phyloP scores from a whole-genome alignment of 2,797 vertebrate genomes.

The Myripristis jacobus region DNA sequence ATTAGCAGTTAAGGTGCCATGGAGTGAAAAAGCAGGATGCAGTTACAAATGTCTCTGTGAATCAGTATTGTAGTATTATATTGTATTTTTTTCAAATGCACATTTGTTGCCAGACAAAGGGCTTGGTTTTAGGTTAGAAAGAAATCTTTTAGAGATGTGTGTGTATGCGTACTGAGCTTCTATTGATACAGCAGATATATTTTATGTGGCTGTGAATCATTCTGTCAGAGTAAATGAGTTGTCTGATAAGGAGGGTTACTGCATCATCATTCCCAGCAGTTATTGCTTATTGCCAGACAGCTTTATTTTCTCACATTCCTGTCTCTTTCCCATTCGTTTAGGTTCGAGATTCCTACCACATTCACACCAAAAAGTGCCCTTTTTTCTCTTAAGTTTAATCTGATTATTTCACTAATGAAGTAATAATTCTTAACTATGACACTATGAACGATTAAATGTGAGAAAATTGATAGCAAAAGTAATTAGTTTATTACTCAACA shows the following conservation, averaged over 20 bases:
- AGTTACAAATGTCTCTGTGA: too few relatives aligned
- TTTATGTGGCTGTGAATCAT: conserved; percentile 64
- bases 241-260: conserved; percentile 60
- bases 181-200: conserved; percentile 44
- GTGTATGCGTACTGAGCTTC: conserved; percentile 2
- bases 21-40: conserved; percentile 18
- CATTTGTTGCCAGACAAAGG: too few relatives aligned
- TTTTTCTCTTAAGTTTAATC: neutral
- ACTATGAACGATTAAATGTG: too few relatives aligned
- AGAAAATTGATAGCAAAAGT: too few relatives aligned
- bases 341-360: conserved; percentile 39
- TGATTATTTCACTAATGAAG: conserved; percentile 20
- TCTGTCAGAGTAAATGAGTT: conserved; percentile 68
- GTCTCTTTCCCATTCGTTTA: conserved; percentile 39
- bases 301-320: conserved; percentile 48
- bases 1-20: conserved; percentile 22
- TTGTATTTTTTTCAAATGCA: too few relatives aligned
- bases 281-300: conserved; percentile 55
- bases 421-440: too few relatives aligned
- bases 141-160: neutral
- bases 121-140: too few relatives aligned
- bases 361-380: conserved; percentile 19
- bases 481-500: neutral
- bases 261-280: conserved; percentile 52
- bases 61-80: too few relatives aligned